phyloP scores from a whole-genome alignment of 2,888 invertebrate species.

The Urechis unicinctus region DNA sequence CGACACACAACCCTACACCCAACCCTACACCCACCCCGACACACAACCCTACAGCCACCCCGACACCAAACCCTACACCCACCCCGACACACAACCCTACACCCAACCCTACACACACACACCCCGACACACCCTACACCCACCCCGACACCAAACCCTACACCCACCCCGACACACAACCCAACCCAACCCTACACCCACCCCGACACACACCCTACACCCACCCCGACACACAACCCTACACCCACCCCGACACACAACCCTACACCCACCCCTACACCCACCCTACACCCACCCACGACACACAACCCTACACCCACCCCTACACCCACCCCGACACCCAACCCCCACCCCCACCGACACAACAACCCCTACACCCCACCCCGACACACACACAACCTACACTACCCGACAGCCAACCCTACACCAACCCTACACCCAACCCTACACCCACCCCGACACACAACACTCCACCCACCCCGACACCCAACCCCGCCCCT shows the following conservation, averaged over 20 bases:
- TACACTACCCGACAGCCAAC: background rate
- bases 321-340: background rate
- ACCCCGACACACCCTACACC: too few species aligned
- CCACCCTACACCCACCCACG: background rate
- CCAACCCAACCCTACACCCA: background rate
- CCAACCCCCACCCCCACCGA: background rate
- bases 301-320: background rate
- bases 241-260: background rate
- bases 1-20: conserved; percentile 6
- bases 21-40: background rate
- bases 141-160: too few species aligned
- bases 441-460: background rate
- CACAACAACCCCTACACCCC: background rate
- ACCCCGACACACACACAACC: background rate
- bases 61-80: background rate
- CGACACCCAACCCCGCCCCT: background rate
- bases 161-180: background rate
- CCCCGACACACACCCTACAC: background rate
- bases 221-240: background rate
- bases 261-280: background rate
- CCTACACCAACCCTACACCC: background rate
- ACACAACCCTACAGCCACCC: background rate
- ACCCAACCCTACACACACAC: background rate
- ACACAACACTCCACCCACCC: background rate
- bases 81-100: background rate